These are phyloP conservation scores for Coregonus ussuriensis DNA, from an alignment of 2,797 vertebrate species.

Conservation along the genomic window DNA sequence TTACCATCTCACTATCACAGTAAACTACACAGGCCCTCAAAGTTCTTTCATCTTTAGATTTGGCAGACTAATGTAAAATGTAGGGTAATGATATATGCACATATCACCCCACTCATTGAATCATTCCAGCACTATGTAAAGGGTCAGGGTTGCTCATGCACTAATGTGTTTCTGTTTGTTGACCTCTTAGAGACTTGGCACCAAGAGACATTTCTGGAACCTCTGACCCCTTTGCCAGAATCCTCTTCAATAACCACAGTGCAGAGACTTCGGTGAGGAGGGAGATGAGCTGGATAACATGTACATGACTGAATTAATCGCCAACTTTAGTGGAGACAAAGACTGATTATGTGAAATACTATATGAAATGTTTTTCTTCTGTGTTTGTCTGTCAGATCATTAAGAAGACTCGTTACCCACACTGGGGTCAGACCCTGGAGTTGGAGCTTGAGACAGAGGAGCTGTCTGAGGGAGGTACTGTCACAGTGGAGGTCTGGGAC, in stretches of 20 bases:
- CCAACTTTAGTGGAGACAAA: not conserved
- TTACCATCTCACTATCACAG: not conserved
- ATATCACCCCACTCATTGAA: not conserved
- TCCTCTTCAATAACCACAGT: slow-evolving; percentile 85
- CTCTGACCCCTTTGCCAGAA: slow-evolving; percentile 87
- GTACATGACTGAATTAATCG: not conserved
- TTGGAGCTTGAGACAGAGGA: slow-evolving; percentile 73
- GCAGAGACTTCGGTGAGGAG: slow-evolving; percentile 86
- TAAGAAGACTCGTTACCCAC: slow-evolving; percentile 91
- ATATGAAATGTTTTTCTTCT: not conserved
- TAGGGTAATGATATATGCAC: slow-evolving; percentile 8
- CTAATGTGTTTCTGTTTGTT: slow-evolving; percentile 33
- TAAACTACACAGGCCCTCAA: not conserved
- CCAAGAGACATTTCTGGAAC: slow-evolving; percentile 88
- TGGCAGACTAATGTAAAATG: slow-evolving; percentile 37
- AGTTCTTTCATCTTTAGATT: slow-evolving; percentile 19
- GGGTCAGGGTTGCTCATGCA: slow-evolving; percentile 17
- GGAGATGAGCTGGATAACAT: not conserved
- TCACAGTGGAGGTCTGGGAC: slow-evolving; percentile 90
- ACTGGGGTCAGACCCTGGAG: slow-evolving; percentile 88
- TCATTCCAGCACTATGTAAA: slow-evolving; percentile 19
- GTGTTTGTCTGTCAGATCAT: slow-evolving; percentile 76
- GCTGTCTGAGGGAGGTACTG: slow-evolving; percentile 55
- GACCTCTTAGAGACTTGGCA: slow-evolving; percentile 81
- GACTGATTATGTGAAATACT: not conserved